Evolutionary conservation across 1,140 invertebrate genomes (phyloP).

Genomic region (Orussus abietinus): DNA sequence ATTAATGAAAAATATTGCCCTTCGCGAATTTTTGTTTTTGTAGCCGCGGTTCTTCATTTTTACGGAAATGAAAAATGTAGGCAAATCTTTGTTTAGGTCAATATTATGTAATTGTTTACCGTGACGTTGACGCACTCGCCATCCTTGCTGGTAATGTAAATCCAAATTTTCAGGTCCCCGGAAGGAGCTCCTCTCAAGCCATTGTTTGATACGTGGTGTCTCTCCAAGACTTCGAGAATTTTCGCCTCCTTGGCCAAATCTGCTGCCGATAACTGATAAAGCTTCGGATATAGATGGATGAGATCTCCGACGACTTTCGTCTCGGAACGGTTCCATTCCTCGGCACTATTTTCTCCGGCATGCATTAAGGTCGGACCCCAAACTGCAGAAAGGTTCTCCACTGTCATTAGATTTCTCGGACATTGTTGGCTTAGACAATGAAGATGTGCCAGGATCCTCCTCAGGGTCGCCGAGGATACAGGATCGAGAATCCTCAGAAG

Average conservation of each 20-base stretch:
- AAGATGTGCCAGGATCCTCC: constrained; percentile 74
- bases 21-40: too few species aligned
- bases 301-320: constrained; percentile 67
- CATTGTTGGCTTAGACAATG: constrained; percentile 72
- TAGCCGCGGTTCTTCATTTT: too few species aligned
- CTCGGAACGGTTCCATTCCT: constrained; percentile 62
- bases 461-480: constrained; percentile 69
- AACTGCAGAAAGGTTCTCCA: constrained; percentile 76
- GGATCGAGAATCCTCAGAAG: constrained; percentile 63
- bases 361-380: constrained; percentile 83
- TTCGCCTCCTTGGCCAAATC: constrained; percentile 65
- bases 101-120: too few species aligned
- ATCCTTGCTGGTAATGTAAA: constrained; percentile 60
- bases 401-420: constrained; percentile 73
- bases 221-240: constrained; percentile 67
- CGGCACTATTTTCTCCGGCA: constrained; percentile 54
- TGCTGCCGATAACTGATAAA: constrained; percentile 60
- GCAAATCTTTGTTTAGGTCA: too few species aligned
- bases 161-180: constrained; percentile 78
- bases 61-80: too few species aligned
- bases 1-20: too few species aligned
- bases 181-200: constrained; percentile 61
- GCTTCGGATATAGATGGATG: constrained; percentile 58
- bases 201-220: constrained; percentile 59
- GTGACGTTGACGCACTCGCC: constrained; percentile 62